Evolutionary conservation across 2,888 invertebrate species (phyloP).

Genomic region (Cataglyphis livida): DNA sequence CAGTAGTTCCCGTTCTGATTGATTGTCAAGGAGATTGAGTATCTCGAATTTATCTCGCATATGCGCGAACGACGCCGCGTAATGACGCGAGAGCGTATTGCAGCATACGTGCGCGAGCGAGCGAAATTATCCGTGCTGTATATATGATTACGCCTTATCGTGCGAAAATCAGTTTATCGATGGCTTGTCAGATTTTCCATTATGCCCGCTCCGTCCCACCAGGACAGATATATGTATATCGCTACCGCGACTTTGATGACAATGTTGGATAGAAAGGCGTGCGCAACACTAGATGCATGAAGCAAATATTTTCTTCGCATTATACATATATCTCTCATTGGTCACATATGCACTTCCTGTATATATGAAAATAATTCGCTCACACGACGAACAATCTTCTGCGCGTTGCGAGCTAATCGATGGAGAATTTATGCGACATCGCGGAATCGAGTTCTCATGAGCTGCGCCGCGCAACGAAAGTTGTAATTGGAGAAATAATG

Average conservation of each 20-base stretch:
- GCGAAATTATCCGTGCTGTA: constrained; percentile 39
- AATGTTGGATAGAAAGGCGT: background rate
- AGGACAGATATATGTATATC: background rate
- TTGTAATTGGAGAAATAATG: constrained; percentile 56
- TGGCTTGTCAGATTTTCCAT: constrained; percentile 41
- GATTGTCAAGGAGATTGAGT: constrained; percentile 71
- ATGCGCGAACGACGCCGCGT: constrained; percentile 53
- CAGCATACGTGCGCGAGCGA: constrained; percentile 35
- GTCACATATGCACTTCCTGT: background rate
- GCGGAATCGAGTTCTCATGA: constrained; percentile 11
- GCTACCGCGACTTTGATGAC: background rate
- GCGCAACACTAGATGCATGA: background rate
- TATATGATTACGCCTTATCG: constrained; percentile 52
- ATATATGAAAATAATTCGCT: constrained; percentile 13
- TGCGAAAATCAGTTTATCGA: constrained; percentile 58
- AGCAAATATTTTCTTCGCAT: background rate
- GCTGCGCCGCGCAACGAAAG: constrained; percentile 22
- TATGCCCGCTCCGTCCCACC: background rate
- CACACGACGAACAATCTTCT: background rate
- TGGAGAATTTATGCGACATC: constrained; percentile 36
- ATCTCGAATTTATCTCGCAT: constrained; percentile 65
- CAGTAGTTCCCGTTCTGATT: constrained; percentile 68
- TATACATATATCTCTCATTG: background rate
- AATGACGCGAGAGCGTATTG: constrained; percentile 57
- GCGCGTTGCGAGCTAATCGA: constrained; percentile 6